These are phyloP conservation scores for Epizoanthus ramosus DNA, from an alignment of 92 coral and sea anemone genomes.

Conservation along the genomic window DNA sequence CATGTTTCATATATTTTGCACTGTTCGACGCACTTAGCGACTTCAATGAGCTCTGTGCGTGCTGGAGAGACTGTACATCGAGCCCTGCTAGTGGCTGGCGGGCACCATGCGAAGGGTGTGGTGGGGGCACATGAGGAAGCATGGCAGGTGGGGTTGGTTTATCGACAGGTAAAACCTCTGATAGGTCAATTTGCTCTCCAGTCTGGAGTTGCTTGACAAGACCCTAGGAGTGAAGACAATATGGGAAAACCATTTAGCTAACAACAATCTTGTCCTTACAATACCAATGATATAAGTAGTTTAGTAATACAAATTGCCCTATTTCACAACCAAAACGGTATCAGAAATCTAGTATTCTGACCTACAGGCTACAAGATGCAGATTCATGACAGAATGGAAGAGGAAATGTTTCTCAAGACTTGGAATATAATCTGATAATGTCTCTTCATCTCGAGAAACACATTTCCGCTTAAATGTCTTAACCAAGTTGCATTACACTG, in stretches of 20 bases:
- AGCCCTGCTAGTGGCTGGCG: conserved; percentile 67
- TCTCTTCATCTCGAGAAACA: too few relatives aligned
- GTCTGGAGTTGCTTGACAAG: conserved; percentile 70
- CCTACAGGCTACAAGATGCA: too few relatives aligned
- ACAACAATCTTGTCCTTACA: too few relatives aligned
- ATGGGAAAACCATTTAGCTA: neutral
- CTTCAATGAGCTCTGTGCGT: conserved; percentile 63
- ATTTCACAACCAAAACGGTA: too few relatives aligned
- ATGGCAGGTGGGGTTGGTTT: neutral
- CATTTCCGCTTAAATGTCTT: too few relatives aligned
- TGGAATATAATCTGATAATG: too few relatives aligned
- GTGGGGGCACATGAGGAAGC: conserved; percentile 46
- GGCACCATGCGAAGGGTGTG: conserved; percentile 25
- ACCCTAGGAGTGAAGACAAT: conserved; percentile 46
- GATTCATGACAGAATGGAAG: too few relatives aligned
- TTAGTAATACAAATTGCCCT: too few relatives aligned
- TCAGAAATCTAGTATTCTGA: too few relatives aligned
- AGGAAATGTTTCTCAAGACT: too few relatives aligned
- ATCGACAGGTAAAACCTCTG: conserved; percentile 59
- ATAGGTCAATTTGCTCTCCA: conserved; percentile 65
- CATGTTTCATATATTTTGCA: conserved; percentile 47
- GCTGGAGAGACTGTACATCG: conserved; percentile 50
- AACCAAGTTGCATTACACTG: too few relatives aligned
- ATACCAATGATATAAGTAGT: too few relatives aligned
- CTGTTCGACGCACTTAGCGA: conserved; percentile 49